These are phyloP conservation scores for Hypotaenidia okinawae DNA, from an alignment of 2,797 vertebrate genomes.

Conservation along the genomic window DNA sequence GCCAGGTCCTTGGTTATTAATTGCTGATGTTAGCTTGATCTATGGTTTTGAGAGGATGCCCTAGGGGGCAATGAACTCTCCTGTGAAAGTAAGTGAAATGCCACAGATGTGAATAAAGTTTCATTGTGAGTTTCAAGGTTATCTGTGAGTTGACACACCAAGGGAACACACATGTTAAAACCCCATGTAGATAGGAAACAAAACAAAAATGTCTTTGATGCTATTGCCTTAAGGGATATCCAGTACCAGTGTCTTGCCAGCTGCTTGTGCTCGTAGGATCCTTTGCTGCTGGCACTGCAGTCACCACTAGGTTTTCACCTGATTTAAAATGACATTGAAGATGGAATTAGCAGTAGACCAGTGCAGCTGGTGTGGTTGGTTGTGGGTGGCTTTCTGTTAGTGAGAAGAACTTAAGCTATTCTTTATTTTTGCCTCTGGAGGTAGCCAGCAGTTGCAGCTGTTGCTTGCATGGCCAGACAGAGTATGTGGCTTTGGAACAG, in stretches of 20 bases:
- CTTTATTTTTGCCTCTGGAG: background rate
- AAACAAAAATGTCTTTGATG: background rate
- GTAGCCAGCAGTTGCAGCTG: background rate
- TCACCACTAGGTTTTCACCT: background rate
- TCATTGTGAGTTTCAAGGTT: slow-evolving; percentile 9
- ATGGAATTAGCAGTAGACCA: background rate
- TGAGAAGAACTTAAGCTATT: background rate
- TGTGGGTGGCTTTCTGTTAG: background rate
- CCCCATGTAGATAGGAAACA: background rate
- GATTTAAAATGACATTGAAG: slow-evolving; percentile 28
- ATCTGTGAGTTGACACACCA: background rate
- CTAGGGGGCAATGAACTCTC: background rate
- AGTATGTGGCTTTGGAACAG: background rate
- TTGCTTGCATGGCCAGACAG: background rate
- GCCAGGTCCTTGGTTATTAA: background rate
- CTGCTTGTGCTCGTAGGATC: background rate
- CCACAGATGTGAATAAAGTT: slow-evolving; percentile 7
- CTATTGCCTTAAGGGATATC: background rate
- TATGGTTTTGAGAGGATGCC: background rate
- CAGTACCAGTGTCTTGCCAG: background rate
- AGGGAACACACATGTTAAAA: background rate
- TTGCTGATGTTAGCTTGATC: background rate
- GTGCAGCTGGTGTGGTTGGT: background rate
- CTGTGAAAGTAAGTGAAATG: background rate
- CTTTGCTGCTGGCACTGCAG: background rate